These are phyloP conservation scores for Dipodomys stephensi DNA, from an alignment of 2,113 vertebrate genomes.

Conservation along the genomic window DNA sequence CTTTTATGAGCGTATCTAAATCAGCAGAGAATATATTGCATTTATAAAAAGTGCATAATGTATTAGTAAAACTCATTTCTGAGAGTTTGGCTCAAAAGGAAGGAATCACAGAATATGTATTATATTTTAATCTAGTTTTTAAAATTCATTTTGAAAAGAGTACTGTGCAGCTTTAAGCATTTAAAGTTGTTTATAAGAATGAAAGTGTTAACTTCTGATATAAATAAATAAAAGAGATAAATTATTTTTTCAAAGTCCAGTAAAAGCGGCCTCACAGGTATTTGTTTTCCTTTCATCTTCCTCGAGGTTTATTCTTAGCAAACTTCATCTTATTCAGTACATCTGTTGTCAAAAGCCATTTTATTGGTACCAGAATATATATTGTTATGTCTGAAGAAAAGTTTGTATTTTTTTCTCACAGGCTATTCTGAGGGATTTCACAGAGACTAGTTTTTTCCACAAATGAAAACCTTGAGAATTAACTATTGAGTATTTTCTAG, in stretches of 20 bases:
- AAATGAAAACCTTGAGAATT: slow-evolving; percentile 16
- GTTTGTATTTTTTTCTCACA: neutral
- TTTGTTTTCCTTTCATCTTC: neutral
- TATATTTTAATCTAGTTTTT: neutral
- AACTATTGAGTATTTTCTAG: neutral
- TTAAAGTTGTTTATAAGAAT: slow-evolving; percentile 22
- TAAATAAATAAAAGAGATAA: neutral
- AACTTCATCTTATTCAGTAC: neutral
- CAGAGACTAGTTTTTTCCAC: neutral
- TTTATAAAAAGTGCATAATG: slow-evolving; percentile 43
- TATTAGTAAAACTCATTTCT: slow-evolving; percentile 42
- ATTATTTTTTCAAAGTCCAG: neutral
- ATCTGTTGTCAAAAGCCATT: neutral
- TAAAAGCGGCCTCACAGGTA: neutral
- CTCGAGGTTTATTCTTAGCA: slow-evolving; percentile 24
- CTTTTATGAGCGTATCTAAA: slow-evolving; percentile 43
- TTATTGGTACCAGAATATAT: neutral
- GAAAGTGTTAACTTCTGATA: neutral
- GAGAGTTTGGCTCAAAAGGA: neutral
- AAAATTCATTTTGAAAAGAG: neutral
- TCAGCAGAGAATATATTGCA: neutral
- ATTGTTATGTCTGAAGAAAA: neutral
- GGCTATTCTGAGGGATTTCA: neutral
- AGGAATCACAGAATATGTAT: neutral
- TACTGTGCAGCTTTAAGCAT: neutral